Evolutionary conservation across 2,888 invertebrate species (phyloP).

Genomic region (Leptopilina myrica): DNA sequence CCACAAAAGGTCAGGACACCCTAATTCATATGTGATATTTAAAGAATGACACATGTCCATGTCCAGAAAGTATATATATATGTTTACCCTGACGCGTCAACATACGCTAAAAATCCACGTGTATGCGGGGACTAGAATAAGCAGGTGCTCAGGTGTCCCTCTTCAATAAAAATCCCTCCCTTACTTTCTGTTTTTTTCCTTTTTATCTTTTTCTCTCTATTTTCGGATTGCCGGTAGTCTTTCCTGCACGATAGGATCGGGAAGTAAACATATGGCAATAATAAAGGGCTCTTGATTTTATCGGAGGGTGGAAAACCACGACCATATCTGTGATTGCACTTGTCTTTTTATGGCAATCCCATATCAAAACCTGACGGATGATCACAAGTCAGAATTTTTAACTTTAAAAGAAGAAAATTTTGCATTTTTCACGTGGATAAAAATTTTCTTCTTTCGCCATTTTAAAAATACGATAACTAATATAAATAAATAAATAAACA

Average conservation of each 20-base stretch:
- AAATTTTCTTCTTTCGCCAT: too few relatives aligned
- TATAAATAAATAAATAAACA: too few relatives aligned
- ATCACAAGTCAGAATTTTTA: conserved; percentile 13
- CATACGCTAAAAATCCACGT: conserved; percentile 55
- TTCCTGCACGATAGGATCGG: conserved; percentile 70
- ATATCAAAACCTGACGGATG: not conserved
- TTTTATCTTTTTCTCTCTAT: not conserved
- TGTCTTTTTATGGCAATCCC: conserved; percentile 53
- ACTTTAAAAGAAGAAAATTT: too few relatives aligned
- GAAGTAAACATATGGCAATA: conserved; percentile 74
- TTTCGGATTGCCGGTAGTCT: conserved; percentile 28
- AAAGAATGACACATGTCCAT: conserved; percentile 69
- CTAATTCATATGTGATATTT: conserved; percentile 59
- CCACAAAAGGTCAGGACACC: conserved; percentile 5
- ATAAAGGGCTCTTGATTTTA: conserved; percentile 75
- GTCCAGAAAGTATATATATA: conserved; percentile 39
- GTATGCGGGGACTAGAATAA: conserved; percentile 54
- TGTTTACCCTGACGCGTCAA: conserved; percentile 64
- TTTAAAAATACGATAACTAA: too few relatives aligned
- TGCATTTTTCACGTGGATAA: too few relatives aligned
- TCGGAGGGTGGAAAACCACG: conserved; percentile 65
- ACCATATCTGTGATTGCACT: conserved; percentile 66
- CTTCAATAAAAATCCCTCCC: not conserved
- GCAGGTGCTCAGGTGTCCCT: conserved; percentile 57
- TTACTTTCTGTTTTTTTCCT: too few relatives aligned